Base-by-base conservation (phyloP, 1,140 invertebrate genomes). In the Drosophila lini region DNA sequence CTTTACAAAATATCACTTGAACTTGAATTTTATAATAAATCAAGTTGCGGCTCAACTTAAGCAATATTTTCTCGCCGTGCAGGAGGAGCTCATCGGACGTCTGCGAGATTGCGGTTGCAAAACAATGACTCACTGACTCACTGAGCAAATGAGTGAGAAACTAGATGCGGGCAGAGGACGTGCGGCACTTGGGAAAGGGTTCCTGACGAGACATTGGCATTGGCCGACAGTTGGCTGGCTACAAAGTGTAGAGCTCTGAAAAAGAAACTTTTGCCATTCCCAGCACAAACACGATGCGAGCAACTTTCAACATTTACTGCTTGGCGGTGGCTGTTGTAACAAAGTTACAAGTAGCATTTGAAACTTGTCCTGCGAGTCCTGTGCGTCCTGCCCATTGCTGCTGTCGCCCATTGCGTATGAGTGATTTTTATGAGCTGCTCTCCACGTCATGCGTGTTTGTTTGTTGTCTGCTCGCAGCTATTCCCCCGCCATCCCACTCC, bases 321-420 rank as follows among this genome's bases (percentile, higher is more conserved):
- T 62, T 10, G 52, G 56, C 15, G 44, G 56, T 70, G 65, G 59
- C 61, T 80, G 63, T 45, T 82, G 65, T 70, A 77, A 75, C 64
- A 88, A 88, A 88, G 84, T 89, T 88, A 88, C 80, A 88, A 88
- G 83, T 79, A 89, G 80, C 84, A 88, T 89, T 88, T 80, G 84
- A 88, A 88, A 88, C 58, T 89, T 89, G 84, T 89, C 69, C 61
- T 52, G 56, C 50, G 32, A 76, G 41, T 74, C 52, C 52, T n/a
- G 52, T 61, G 62, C 64, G 47, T 68, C 63, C 59, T 74, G 58
- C 69, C 67, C 48, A 70, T 41, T 45, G 60, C 47, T 50, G 34
- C 56, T 74, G 57, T 59, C 58, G 47, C 42, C 45, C 79, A 77
- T 42, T 78, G 80, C 83, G 83, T 88, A 88, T 89, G 84, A 89